Evolutionary conservation across 2,797 vertebrate species (phyloP), one percentile per base, ranked within the genome.

Genomic region (Erethizon dorsatum): DNA sequence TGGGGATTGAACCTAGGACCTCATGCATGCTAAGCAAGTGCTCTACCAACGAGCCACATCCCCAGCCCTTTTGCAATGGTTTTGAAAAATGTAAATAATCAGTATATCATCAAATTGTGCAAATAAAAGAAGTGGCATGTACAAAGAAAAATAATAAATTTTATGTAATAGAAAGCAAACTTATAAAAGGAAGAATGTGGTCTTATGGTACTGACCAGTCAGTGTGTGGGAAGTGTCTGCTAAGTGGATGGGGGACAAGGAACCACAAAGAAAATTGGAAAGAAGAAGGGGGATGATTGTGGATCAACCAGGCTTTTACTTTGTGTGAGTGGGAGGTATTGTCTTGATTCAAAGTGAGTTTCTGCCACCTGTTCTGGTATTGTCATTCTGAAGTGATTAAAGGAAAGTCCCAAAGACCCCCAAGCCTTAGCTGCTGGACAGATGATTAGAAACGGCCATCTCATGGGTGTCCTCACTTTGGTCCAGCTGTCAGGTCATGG

Each of bases 311-410:
- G n/a, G 28, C 61, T 67, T 85, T 73, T 71, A 69, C 31, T 75
- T 41, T 45, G 26, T 50, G 52, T 47, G 63, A 86, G 28, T 13
- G 63, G 88, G 54, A 63, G 14, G 18, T 45, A 17, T 10, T 59
- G n/a, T 79, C 94, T 83, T 88, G 54, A 95, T 67, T 73, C 47
- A 17, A 31, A 80, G 59, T 26, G 79, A 82, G 41, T 92, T 95
- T 94, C 63, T 94, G 31, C 56, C 24, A 41, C 71, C 14, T 83
- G 0, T 83, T 71, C 85, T 41, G 69, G 80, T 26, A 20, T 56
- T 82, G 10, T 10, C 56, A 69, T 41, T 65, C 4, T 41, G 56
- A 78, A 28, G 41, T 75, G 41, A 63, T 45, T 12, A 52, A 89
- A 83, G 67, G 75, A 57, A 69, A 12, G 61, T 24, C 61, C 47